These are phyloP conservation scores for Stigmatopora argus DNA, from an alignment of 2,113 vertebrate genomes.

Conservation along the genomic window DNA sequence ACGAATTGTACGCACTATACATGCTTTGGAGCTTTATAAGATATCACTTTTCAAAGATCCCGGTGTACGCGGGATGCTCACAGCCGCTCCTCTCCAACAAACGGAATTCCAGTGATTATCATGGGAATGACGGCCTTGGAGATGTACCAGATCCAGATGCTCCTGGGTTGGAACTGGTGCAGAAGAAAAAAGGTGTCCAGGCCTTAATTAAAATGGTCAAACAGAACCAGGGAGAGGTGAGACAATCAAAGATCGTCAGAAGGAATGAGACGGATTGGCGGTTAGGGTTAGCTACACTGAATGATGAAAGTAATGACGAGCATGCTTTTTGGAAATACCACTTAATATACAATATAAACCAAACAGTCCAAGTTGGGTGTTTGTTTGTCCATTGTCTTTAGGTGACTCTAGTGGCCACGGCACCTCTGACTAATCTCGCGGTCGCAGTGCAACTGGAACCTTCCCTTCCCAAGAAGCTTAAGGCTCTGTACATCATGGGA, in stretches of 20 bases:
- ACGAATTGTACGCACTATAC: background rate
- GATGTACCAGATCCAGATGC: constrained; percentile 62
- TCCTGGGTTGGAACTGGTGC: constrained; percentile 55
- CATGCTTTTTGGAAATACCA: too few species aligned
- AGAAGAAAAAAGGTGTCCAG: constrained; percentile 52
- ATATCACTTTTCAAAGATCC: constrained; percentile 47
- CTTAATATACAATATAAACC: background rate
- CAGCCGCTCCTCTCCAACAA: constrained; percentile 39
- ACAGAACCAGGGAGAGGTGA: constrained; percentile 62
- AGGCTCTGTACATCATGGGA: constrained; percentile 72
- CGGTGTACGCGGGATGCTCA: constrained; percentile 56
- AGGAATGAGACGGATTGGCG: too few species aligned
- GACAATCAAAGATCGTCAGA: background rate
- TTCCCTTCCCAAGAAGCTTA: constrained; percentile 60
- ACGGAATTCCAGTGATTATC: constrained; percentile 35
- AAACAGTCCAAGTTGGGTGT: background rate
- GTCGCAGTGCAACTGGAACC: constrained; percentile 68
- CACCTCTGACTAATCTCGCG: constrained; percentile 71
- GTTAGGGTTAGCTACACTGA: too few species aligned
- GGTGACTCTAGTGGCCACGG: constrained; percentile 56
- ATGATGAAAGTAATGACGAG: too few species aligned
- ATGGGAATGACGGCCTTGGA: constrained; percentile 69
- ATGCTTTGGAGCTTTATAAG: background rate
- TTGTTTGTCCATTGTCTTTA: constrained; percentile 3
- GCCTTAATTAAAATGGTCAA: constrained; percentile 60